These are phyloP conservation scores for Oscheius sp. DNA, from an alignment of 2,888 invertebrate species.

Conservation along the genomic window DNA sequence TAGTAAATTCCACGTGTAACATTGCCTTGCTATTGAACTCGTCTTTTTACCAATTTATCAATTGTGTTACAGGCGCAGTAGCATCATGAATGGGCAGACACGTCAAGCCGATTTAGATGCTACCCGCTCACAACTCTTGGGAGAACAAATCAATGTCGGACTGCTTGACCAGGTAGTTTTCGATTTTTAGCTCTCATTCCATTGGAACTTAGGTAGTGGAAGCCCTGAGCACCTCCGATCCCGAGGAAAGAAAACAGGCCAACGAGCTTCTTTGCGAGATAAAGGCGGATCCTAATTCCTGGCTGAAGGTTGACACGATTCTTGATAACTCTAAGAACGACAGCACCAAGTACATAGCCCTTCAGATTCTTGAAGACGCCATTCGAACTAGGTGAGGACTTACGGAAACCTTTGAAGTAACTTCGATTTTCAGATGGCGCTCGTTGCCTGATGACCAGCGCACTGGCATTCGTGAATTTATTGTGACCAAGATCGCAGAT, in stretches of 20 bases:
- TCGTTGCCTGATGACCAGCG: slow-evolving; percentile 96
- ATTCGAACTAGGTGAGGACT: slow-evolving; percentile 85
- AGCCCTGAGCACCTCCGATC: slow-evolving; percentile 83
- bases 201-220: slow-evolving; percentile 83
- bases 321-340: slow-evolving; percentile 93
- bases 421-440: slow-evolving; percentile 85
- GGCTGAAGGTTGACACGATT: slow-evolving; percentile 88
- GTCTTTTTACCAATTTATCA: no score
- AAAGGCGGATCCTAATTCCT: slow-evolving; percentile 87
- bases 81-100: no score
- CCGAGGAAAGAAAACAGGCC: slow-evolving; percentile 66
- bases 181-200: background rate
- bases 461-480: slow-evolving; percentile 99
- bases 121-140: slow-evolving; percentile 6
- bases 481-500: slow-evolving; percentile 97
- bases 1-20: no score
- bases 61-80: no score
- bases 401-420: background rate
- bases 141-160: slow-evolving; percentile 10
- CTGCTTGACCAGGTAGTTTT: slow-evolving; percentile 14
- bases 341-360: slow-evolving; percentile 98
- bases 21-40: no score
- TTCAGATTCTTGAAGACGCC: slow-evolving; percentile 98
- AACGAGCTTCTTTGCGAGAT: slow-evolving; percentile 64
- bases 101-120: slow-evolving; percentile 3